A percentile compares a stretch with the other conserved stretches of the same genome.
Evolutionary conservation across 2,113 vertebrate genomes (phyloP).

Genomic region (Asarcornis scutulata): DNA sequence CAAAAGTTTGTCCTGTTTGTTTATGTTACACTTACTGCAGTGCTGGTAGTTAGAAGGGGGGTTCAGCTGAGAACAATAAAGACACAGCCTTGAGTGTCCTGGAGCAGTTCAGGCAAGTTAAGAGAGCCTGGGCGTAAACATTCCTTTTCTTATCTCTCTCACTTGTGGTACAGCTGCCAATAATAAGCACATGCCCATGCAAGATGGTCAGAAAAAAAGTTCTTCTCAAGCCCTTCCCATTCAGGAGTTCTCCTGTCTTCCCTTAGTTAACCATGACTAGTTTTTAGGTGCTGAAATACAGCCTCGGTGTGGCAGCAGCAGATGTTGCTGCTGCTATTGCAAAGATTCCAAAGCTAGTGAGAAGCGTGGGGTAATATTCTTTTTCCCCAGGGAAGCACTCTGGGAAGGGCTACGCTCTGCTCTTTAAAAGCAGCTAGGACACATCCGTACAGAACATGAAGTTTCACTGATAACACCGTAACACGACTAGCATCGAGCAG

Average conservation of each 20-base stretch:
- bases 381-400: accelerated
- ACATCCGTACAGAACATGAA: accelerated
- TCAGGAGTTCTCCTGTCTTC: background rate
- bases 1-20: background rate
- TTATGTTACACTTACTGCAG: accelerated
- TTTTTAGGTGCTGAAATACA: accelerated
- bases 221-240: background rate
- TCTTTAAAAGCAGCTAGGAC: accelerated
- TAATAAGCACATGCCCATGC: background rate
- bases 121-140: background rate
- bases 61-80: background rate
- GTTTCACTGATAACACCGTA: accelerated
- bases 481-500: accelerated
- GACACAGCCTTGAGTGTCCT: background rate
- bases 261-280: accelerated
- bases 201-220: background rate
- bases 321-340: accelerated
- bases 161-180: background rate
- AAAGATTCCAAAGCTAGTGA: too few relatives aligned
- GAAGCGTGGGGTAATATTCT: accelerated
- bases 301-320: background rate
- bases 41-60: background rate
- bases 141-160: slow-evolving; percentile 19
- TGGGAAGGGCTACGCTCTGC: accelerated
- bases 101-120: slow-evolving; percentile 4